A percentile compares a stretch with the other conserved stretches of the same genome.
Conservation (phyloP, 2,888 invertebrate genomes). For the Metallyticus violacea region DNA sequence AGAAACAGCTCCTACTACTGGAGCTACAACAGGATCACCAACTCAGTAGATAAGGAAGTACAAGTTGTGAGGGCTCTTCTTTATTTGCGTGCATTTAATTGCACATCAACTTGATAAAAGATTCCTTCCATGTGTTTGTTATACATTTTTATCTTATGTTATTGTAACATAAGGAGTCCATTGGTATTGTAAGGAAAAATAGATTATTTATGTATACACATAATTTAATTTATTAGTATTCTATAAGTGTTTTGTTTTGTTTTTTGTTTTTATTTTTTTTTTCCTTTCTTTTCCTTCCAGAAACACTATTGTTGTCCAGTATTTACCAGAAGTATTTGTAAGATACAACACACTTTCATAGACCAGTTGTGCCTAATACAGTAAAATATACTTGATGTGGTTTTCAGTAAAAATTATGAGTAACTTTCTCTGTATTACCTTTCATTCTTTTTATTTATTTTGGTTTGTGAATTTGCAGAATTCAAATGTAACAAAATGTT, state of each 20-base stretch:
- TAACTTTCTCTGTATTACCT: not conserved
- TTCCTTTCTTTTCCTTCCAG: not conserved
- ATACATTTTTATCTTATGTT: not conserved
- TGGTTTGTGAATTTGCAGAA: no score
- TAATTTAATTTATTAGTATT: not conserved
- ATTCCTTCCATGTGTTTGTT: not conserved
- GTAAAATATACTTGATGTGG: not conserved
- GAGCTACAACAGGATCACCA: not conserved
- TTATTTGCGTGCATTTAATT: not conserved
- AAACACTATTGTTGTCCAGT: not conserved
- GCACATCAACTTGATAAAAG: not conserved
- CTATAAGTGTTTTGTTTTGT: not conserved
- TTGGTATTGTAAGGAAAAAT: not conserved
- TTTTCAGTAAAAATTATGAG: not conserved
- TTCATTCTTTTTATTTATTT: no score
- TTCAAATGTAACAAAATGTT: no score
- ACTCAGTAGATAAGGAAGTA: no score
- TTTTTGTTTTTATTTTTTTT: not conserved
- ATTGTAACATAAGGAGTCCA: not conserved
- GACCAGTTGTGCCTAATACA: not conserved
- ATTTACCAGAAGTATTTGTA: conserved; percentile 1
- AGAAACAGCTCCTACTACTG: not conserved
- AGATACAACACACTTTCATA: not conserved
- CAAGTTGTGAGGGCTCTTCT: no score
- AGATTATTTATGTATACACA: not conserved